Evolutionary conservation across 2,797 vertebrate genomes (phyloP), one percentile per base, ranked within the genome.

Genomic region (Phoeniculus purpureus): DNA sequence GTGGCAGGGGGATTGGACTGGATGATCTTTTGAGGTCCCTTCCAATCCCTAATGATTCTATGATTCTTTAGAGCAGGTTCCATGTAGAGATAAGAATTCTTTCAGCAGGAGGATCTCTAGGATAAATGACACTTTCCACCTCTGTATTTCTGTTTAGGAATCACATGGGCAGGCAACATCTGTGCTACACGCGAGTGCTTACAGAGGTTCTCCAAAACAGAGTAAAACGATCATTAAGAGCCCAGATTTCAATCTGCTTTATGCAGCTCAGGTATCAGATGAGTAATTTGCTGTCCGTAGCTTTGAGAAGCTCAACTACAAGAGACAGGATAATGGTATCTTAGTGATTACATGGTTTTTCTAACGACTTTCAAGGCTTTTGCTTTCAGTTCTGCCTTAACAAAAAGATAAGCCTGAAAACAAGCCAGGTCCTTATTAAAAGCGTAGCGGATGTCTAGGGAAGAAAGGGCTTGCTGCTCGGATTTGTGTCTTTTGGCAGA

Each of bases 181-280:
- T 81, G 77, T 88, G 76, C 84, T 91, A 75, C 71, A 73, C 82
- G 61, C 83, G 92, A 95, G 95, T 87, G 96, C 92, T 94, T 92
- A 94, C 79, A 71, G 66, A 93, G 90, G 96, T 92, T 95, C 75
- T 59, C 76, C 92, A 72, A 95, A 97, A 96, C 92, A 96, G 91
- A 96, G 89, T 95, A 94, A 94, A 96, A 96, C 96, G 94, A 96
- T 97, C 93, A 96, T 97, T 97, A 98, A 93, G 93, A 97, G 95
- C 96, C 94, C 89, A 85, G 95, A 96, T 97, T 97, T 97, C 97
- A 97, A 94, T 97, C 96, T 96, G 96, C 94, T 91, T 94, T 96
- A 93, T 95, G 93, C 97, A 97, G 96, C 95, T 97, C 96, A 95
- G 96, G 95, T 97, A 97, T 97, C 97, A 97, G 97, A 96, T 92